These are phyloP conservation scores for Archips xylosteana DNA, from an alignment of 2,888 invertebrate genomes.

Conservation along the genomic window DNA sequence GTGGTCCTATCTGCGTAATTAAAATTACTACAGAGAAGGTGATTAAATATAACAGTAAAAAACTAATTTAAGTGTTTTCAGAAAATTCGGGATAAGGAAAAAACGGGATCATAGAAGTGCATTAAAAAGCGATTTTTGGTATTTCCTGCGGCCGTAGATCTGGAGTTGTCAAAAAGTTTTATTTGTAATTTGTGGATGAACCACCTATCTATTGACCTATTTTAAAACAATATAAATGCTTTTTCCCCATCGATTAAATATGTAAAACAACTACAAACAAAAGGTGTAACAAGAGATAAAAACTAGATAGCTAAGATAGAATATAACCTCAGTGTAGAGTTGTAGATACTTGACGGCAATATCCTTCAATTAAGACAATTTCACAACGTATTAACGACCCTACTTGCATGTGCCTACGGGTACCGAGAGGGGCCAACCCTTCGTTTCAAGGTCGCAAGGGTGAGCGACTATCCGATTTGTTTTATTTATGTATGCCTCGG, in stretches of 20 bases:
- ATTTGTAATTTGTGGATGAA: no score
- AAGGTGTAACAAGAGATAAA: not conserved
- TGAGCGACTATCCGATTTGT: slow-evolving; percentile 54
- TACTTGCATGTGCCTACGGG: slow-evolving; percentile 49
- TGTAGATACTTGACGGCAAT: slow-evolving; percentile 30
- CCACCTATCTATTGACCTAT: no score
- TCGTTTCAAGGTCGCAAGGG: slow-evolving; percentile 71
- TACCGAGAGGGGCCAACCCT: slow-evolving; percentile 66
- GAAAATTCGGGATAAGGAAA: no score
- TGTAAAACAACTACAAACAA: no score
- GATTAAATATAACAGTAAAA: no score
- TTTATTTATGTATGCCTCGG: slow-evolving; percentile 53
- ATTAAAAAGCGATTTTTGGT: no score
- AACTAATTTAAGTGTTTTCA: no score
- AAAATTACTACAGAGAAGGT: no score
- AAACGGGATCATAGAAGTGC: no score
- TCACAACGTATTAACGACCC: slow-evolving; percentile 46
- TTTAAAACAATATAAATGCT: not conserved
- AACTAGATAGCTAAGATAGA: not conserved
- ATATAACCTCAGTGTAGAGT: not conserved
- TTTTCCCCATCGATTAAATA: not conserved
- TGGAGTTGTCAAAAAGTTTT: no score
- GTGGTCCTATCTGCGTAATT: no score
- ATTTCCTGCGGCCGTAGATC: no score
- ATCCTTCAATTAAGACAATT: slow-evolving; percentile 35